Evolutionary conservation across 2,113 vertebrate genomes (phyloP), one percentile per base, ranked within the genome.

Genomic region (Anhinga rufa): DNA sequence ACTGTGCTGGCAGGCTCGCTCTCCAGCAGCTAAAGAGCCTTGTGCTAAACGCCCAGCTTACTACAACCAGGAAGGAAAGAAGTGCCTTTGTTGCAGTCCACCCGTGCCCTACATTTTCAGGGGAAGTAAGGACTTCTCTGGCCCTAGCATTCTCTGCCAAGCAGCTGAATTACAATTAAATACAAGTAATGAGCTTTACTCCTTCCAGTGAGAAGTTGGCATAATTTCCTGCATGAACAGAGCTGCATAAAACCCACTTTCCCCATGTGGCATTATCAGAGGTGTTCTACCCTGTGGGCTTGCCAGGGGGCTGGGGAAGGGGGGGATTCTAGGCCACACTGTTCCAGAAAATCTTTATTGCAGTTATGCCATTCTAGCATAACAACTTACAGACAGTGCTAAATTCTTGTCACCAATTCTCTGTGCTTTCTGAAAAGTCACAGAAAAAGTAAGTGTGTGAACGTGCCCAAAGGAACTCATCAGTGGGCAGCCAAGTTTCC

Each of bases 151-250:
- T 28, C 72, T 42, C 72, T 84, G 91, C 89, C 61, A 38, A 61
- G 87, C 70, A 61, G 90, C 90, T 58, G 62, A 88, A 69, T 80
- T 91, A 65, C 78, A 32, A 36, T 25, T 34, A 66, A 88, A 82
- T 25, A 15, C 60, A 49, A 76, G 44, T 77, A 90, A 96, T 66
- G 75, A 92, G 95, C 93, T 97, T 95, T 93, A 36, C 82, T 93
- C 68, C 66, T 72, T 36, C 69, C 85, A 82, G 52, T 52, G 38
- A 85, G 66, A 80, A 69, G 54, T 4, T 13, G 75, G 75, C 62
- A 57, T 34, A 7, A 17, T 76, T 72, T 77, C 46, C 44, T 70
- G 36, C 68, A 9, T 3, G 24, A 38, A 28, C 44, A 51, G 57
- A 34, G 74, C 71, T 82, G 75, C 87, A 65, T 55, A 89, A 94